Conservation (phyloP, 2,888 invertebrate species). For the Acrobasis consociella region DNA sequence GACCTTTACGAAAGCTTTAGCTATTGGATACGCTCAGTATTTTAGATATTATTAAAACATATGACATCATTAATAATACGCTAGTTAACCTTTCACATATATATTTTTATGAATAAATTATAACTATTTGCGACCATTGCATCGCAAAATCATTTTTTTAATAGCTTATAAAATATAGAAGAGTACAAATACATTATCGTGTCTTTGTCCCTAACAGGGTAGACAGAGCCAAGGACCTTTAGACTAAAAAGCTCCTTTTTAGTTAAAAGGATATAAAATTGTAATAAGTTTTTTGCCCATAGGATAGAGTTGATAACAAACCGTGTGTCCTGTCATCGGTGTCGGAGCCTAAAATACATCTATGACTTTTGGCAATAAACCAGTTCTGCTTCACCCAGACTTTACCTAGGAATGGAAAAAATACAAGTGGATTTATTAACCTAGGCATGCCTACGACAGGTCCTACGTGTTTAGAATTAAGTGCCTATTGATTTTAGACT, state of each 20-base stretch:
- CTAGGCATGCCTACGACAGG: neutral
- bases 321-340: no score
- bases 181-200: neutral
- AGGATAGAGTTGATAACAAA: no score
- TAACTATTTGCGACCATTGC: neutral
- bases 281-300: neutral
- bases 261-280: neutral
- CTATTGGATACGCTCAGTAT: neutral
- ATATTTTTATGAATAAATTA: neutral
- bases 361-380: no score
- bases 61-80: neutral
- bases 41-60: neutral
- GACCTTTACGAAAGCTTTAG: constrained; percentile 43
- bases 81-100: neutral
- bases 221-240: neutral
- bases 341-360: no score
- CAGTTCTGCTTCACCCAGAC: neutral
- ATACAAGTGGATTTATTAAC: neutral
- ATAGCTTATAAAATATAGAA: neutral
- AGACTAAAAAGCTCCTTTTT: neutral
- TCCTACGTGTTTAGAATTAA: neutral
- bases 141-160: neutral
- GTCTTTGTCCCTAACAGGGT: neutral
- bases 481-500: neutral
- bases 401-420: neutral